Evolutionary conservation across 2,113 vertebrate species (phyloP).

Genomic region (Phalacrocorax brasilianus): DNA sequence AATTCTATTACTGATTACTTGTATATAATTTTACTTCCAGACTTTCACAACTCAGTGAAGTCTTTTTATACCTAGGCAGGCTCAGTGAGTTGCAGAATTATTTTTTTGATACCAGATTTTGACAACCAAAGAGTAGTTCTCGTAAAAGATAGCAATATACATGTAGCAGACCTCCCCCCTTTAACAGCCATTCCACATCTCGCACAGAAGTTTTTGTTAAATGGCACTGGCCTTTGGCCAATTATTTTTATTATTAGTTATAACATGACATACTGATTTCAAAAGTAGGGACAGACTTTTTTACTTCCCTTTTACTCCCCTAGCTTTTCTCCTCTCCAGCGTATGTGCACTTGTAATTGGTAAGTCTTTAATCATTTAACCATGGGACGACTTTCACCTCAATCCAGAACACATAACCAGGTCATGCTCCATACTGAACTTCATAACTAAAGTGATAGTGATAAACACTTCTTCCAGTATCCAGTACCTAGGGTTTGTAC

Average conservation of each 20-base stretch:
- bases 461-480: not conserved
- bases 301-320: not conserved
- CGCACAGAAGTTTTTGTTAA: not conserved
- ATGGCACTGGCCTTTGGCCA: not conserved
- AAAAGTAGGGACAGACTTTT: not conserved
- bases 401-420: not conserved
- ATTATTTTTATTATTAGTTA: not conserved
- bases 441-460: not conserved
- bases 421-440: not conserved
- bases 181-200: not conserved
- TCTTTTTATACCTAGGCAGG: not conserved
- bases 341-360: not conserved
- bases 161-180: not conserved
- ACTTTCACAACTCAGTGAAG: not conserved
- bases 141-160: not conserved
- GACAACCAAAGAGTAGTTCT: not conserved
- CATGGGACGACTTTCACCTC: not conserved
- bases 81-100: not conserved
- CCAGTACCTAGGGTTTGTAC: not conserved
- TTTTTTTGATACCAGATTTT: not conserved
- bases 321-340: not conserved
- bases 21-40: not conserved
- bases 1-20: not conserved
- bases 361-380: not conserved
- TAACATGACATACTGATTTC: not conserved